These are phyloP conservation scores for Balearica regulorum DNA, from an alignment of 2,797 vertebrate genomes.

Conservation along the genomic window DNA sequence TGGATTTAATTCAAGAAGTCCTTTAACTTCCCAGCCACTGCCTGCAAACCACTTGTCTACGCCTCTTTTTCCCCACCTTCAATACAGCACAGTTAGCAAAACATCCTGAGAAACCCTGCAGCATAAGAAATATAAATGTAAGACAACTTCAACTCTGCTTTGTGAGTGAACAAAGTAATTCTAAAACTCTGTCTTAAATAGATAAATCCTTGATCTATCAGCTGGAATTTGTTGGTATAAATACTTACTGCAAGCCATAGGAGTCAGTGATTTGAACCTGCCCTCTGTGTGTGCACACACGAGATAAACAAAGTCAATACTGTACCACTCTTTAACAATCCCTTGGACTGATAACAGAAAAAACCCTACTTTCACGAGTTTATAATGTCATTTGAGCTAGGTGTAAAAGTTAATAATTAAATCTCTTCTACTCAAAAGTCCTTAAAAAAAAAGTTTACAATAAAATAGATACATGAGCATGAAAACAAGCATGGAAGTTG, in stretches of 20 bases:
- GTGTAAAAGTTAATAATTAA: not conserved
- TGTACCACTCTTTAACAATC: not conserved
- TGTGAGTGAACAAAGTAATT: not conserved
- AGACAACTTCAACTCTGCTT: not conserved
- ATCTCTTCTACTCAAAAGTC: not conserved
- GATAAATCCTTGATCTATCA: not conserved
- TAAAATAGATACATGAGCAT: not conserved
- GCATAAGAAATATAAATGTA: not conserved
- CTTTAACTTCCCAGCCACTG: not conserved
- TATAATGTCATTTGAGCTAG: not conserved
- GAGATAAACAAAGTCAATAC: not conserved
- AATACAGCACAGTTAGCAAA: not conserved
- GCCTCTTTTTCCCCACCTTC: not conserved
- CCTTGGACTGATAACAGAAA: not conserved
- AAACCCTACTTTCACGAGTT: not conserved
- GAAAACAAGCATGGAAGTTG: not conserved
- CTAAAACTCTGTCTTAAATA: not conserved
- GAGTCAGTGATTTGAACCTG: not conserved
- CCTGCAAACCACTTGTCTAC: not conserved
- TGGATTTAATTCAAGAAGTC: not conserved
- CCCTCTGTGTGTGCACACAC: fast-evolving
- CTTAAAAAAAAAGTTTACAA: not conserved
- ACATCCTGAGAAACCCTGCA: not conserved
- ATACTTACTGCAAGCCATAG: not conserved
- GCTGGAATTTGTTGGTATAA: not conserved